Evolutionary conservation across 2,888 invertebrate species (phyloP).

Genomic region (Rhagonycha lutea): DNA sequence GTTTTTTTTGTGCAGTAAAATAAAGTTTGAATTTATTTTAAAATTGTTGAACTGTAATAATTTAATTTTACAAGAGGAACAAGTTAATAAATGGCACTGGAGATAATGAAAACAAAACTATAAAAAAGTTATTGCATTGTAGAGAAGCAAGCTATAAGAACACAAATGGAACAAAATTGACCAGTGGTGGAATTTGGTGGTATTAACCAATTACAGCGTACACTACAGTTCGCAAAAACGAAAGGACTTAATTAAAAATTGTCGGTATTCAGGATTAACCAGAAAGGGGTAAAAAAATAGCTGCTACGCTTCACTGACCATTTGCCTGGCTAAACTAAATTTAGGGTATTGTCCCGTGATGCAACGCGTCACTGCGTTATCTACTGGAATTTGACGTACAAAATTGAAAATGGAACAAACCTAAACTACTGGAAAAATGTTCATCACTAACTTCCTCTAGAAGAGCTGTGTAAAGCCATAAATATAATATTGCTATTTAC

Average conservation of each 20-base stretch:
- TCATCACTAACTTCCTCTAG: neutral
- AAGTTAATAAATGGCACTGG: neutral
- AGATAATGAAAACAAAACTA: conserved; percentile 1
- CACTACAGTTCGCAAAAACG: conserved; percentile 25
- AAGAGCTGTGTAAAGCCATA: conserved; percentile 2
- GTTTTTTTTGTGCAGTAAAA: neutral
- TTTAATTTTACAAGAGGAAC: neutral
- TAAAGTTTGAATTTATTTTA: neutral
- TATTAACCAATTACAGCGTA: conserved; percentile 27
- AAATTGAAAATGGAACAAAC: conserved; percentile 26
- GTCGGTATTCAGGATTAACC: conserved; percentile 28
- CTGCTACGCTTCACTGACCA: conserved; percentile 23
- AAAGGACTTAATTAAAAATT: conserved; percentile 31
- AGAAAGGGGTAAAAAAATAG: conserved; percentile 29
- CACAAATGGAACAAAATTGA: conserved; percentile 27
- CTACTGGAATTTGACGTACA: conserved; percentile 27
- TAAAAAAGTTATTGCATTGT: neutral
- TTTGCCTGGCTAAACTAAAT: conserved; percentile 24
- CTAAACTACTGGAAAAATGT: conserved; percentile 23
- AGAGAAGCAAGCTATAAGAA: conserved; percentile 11
- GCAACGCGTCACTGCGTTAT: conserved; percentile 28
- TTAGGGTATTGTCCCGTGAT: conserved; percentile 28
- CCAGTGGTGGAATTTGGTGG: conserved; percentile 20
- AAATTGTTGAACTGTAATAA: neutral
- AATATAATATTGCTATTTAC: neutral